Conservation (phyloP, 2,113 vertebrate species). For the Odontophorus gujanensis region DNA sequence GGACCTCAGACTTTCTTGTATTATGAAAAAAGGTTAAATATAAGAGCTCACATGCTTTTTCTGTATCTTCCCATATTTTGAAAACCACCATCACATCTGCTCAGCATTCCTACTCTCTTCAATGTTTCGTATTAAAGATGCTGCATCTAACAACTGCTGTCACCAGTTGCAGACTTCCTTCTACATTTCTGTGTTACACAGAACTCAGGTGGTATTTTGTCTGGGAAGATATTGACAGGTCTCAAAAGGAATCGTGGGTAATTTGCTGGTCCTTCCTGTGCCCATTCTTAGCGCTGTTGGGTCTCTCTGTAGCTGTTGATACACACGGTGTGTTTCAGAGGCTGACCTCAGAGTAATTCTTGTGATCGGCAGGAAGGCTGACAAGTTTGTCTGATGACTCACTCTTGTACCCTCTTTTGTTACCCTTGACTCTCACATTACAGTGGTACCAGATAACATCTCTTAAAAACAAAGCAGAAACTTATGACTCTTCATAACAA, state of each 20-base stretch:
- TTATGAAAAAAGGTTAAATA: not conserved
- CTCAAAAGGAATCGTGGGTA: not conserved
- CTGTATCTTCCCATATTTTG: not conserved
- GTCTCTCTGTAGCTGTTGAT: conserved; percentile 14
- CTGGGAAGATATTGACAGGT: not conserved
- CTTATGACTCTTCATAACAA: not conserved
- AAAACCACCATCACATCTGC: not conserved
- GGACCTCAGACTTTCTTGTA: not conserved
- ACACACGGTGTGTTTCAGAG: conserved; percentile 4
- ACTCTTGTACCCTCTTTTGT: not conserved
- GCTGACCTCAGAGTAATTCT: conserved; percentile 30
- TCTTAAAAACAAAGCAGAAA: conserved; percentile 12
- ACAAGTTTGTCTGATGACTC: conserved; percentile 2
- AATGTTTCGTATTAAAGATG: not conserved
- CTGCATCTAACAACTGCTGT: not conserved
- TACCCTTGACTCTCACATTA: not conserved
- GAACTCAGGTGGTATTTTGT: accelerated
- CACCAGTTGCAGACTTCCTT: not conserved
- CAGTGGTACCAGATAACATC: not conserved
- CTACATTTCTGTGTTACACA: not conserved
- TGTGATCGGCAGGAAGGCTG: not conserved
- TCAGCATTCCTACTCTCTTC: not conserved
- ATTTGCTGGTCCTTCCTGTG: not conserved
- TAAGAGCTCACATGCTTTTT: not conserved
- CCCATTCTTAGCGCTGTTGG: not conserved